Conservation (phyloP, 1,140 invertebrate species). For the Alviniconcha marisindica region DNA sequence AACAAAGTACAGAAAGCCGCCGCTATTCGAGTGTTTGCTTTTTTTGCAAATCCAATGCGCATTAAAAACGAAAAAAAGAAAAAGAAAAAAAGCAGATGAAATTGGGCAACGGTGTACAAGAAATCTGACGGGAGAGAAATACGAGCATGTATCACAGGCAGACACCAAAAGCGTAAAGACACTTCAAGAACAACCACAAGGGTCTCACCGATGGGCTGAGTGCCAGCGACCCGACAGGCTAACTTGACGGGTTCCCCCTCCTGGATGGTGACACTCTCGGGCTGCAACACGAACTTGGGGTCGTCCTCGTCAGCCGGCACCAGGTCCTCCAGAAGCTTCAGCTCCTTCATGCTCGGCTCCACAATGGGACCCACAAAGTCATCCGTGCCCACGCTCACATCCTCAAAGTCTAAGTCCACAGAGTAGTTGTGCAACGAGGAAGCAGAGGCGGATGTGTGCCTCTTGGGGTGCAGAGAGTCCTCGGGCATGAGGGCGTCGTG, state of each 20-base stretch:
- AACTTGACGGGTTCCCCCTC: conserved; percentile 71
- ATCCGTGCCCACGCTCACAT: conserved; percentile 16
- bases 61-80: too few species aligned
- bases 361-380: conserved; percentile 44
- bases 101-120: too few species aligned
- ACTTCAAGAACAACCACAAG: background rate
- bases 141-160: background rate
- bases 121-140: background rate
- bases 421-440: background rate
- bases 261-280: conserved; percentile 61
- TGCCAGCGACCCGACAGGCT: conserved; percentile 64
- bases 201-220: conserved; percentile 67
- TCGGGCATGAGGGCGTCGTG: conserved; percentile 27
- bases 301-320: conserved; percentile 65
- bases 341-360: conserved; percentile 46
- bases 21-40: too few species aligned
- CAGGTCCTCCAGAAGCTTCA: conserved; percentile 59
- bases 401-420: conserved; percentile 24
- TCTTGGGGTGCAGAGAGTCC: conserved; percentile 10
- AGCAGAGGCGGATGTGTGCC: background rate
- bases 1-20: too few species aligned
- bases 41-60: too few species aligned
- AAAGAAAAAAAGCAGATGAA: too few species aligned
- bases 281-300: conserved; percentile 66
- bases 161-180: background rate